Evolutionary conservation across 2,888 invertebrate species (phyloP).

Genomic region (Atrina japonica): DNA sequence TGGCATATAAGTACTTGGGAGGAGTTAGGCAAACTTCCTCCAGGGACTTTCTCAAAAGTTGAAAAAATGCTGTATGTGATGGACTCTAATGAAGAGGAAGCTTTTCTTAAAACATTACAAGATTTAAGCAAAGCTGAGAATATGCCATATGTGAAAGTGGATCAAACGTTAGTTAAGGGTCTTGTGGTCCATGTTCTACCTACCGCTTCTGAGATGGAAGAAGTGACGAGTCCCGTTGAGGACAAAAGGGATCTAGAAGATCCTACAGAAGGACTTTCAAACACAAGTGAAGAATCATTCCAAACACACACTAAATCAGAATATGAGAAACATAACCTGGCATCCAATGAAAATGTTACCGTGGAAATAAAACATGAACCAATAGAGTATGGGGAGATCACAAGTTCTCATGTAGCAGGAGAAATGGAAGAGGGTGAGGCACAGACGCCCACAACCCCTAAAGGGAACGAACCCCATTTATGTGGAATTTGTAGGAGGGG

Average conservation of each 20-base stretch:
- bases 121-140: background rate
- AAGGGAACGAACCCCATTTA: conserved; percentile 47
- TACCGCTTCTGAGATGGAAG: conserved; percentile 5
- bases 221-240: conserved; percentile 13
- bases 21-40: conserved; percentile 94
- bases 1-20: conserved; percentile 97
- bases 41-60: conserved; percentile 96
- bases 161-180: background rate
- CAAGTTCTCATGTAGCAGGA: conserved; percentile 25
- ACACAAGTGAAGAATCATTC: background rate
- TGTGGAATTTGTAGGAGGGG: conserved; percentile 74
- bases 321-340: conserved; percentile 52
- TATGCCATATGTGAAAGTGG: background rate
- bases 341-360: conserved; percentile 62
- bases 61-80: conserved; percentile 94
- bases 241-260: conserved; percentile 6
- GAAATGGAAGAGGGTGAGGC: conserved; percentile 13
- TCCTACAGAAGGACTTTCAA: background rate
- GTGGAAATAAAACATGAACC: conserved; percentile 68
- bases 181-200: background rate
- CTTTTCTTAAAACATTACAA: conserved; percentile 39
- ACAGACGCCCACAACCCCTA: background rate
- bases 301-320: conserved; percentile 37
- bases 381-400: conserved; percentile 58
- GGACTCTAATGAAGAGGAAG: conserved; percentile 89